Evolutionary conservation across 2,113 vertebrate genomes (phyloP), one percentile per base, ranked within the genome.

Genomic region (Riparia riparia): DNA sequence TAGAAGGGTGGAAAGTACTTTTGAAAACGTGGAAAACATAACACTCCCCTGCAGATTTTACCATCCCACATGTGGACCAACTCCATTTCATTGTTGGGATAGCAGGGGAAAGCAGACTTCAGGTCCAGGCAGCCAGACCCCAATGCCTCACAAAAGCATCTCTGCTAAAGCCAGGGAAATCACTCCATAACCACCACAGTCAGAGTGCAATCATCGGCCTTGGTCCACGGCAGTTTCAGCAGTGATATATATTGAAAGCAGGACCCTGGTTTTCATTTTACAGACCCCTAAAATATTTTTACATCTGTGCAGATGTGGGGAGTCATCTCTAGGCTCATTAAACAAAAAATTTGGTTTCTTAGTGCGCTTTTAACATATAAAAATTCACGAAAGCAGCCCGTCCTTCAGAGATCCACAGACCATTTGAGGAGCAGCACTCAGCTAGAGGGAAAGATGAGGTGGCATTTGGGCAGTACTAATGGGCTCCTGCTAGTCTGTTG

Each of bases 21-120:
- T 49, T 53, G 51, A 68, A 78, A 83, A 90, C 37, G 60, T 51
- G 41, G 44, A 68, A 93, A 95, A 58, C 11, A 41, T 44, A 83
- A 78, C 73, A 63, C 80, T 90, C 44, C 74, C 29, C 56, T 68
- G 60, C 82, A 89, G 89, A 58, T 94, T 86, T 91, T 81, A 80
- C 45, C 64, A 92, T 74, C 76, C 51, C 8, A 70, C 82, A 78
- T 26, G 42, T 12, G 29, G 51, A 81, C 34, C 32, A 84, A 15
- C 31, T 71, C 39, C 42, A 39, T 77, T 65, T 72, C 56, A 31
- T 41, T 69, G 50, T 61, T 64, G 45, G 41, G 82, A 63, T 60
- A 24, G 2, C 66, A 92, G 16, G 14, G 22, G 63, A 92, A 92
- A 86, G 85, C 42, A 81, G 39, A 29, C 20, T 73, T 32, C 47